A percentile compares a stretch with the other conserved stretches of the same genome.
Conservation (phyloP, 2,797 vertebrate genomes). For the Intellagama lesueurii region DNA sequence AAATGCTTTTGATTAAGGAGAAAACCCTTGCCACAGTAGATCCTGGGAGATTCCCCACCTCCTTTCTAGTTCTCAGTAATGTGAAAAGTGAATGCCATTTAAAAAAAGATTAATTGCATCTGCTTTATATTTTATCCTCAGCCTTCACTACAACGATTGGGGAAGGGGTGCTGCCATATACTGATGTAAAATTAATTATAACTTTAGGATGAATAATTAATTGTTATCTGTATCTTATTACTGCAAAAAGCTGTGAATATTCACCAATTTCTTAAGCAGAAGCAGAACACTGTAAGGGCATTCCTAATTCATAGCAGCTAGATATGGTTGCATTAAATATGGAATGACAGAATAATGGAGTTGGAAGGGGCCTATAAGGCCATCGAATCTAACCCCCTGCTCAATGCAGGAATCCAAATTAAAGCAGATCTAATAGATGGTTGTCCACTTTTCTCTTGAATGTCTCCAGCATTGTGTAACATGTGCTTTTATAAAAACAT, state of each 20-base stretch:
- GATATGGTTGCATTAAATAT: neutral
- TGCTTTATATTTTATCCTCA: slow-evolving; percentile 38
- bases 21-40: slow-evolving; percentile 48
- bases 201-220: slow-evolving; percentile 32
- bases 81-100: slow-evolving; percentile 44
- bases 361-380: too few relatives aligned
- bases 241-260: neutral
- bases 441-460: too few relatives aligned
- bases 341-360: too few relatives aligned
- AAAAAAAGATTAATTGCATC: slow-evolving; percentile 52
- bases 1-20: slow-evolving; percentile 79
- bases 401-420: too few relatives aligned
- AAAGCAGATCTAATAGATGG: too few relatives aligned
- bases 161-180: slow-evolving; percentile 28
- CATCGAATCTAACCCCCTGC: too few relatives aligned
- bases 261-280: neutral
- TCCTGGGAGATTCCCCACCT: slow-evolving; percentile 35
- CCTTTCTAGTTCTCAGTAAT: neutral
- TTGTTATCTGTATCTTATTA: slow-evolving; percentile 21
- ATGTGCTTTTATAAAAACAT: neutral
- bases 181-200: slow-evolving; percentile 38
- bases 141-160: slow-evolving; percentile 23
- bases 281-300: neutral
- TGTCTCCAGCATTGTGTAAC: neutral
- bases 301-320: slow-evolving; percentile 25